Evolutionary conservation across 1,140 invertebrate genomes (phyloP), one percentile per base, ranked within the genome.

Genomic region (Mizuhopecten yessoensis): DNA sequence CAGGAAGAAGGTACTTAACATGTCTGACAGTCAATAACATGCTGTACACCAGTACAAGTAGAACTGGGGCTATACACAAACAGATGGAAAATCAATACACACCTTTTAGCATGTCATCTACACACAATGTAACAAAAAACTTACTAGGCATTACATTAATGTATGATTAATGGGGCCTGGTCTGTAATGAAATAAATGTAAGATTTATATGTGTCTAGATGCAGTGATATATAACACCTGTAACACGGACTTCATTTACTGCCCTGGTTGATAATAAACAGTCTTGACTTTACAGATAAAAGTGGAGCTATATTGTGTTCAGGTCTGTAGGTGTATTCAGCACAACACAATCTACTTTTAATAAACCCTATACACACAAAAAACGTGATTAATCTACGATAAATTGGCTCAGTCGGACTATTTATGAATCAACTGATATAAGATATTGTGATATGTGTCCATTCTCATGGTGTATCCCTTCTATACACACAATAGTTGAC

Each of bases 351-450:
- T 39, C 36, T 39, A 39, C 36, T n/a, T 45, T 45, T 9, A 45
- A 45, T 45, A 45, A 45, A 45, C 36, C 36, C 36, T 7, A 5
- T 13, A 39, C 13, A 13, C 13, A 39, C 36, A 39, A 39, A 13
- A 39, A 13, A 5, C 13, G 42, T 75, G n/a, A 75, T 75, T 75
- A 75, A 75, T 75, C 57, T 75, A 29, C 0, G 23, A n/a, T 75
- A 29, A n/a, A 75, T 29, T 75, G n/a, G 17, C 36, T 39, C 36
- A 13, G 45, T 9, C 2, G 45, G 45, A 0, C 57, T 75, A 75
- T 75, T 75, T 75, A 75, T 75, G 57, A 75, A 75, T n/a, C 57
- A 75, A 75, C 57, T n/a, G 15, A 75, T 75, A 75, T n/a, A n/a
- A 29, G 57, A 75, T 75, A 29, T 75, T 29, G 57, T 75, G n/a